Base-by-base conservation (phyloP, 2,888 invertebrate genomes). In the Sturmia bella region DNA sequence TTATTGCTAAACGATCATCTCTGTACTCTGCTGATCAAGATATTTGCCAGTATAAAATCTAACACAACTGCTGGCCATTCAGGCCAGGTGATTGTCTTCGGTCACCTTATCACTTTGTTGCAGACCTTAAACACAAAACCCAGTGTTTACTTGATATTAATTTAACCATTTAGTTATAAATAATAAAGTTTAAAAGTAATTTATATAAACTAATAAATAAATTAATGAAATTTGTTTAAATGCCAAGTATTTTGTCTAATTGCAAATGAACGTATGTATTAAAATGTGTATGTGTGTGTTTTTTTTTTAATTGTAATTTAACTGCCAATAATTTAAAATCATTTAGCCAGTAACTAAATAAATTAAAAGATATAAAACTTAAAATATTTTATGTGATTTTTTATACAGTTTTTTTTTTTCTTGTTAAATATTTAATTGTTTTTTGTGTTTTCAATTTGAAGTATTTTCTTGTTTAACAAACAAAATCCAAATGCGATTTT, bases 241-340 rank as follows among this genome's bases (percentile, higher is more conserved):
- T 81, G 83, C 81, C 81, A 74, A 82, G 78, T 78, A 82, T 74
- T 82, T 61, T 80, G n/a, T 70, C 57, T 56, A 43, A 43, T 43
- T 68, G 13, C 24, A 19, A 21, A 32, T 66, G 32, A 17, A 39
- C 27, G n/a, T 77, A 1, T 76, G 12, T 52, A 50, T 57, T 57
- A 21, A 59, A 56, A 61, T 45, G 6, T 61, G 54, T 63, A 15
- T 52, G 37, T 48, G 4, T 43, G 43, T 43, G 13, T 43, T 1
- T 43, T 32, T 32, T 39, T 17, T 39, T 57, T 39, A 63, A n/a
- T 41, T 72, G 41, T 41, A 72, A 86, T 86, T 86, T 86, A 87
- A 87, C 88, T 88, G 88, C 88, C 88, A 88, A 88, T 88, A 86
- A 86, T 86, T 57, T 24, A 13, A 50, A 41, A 59, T 4, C 39